Percentiles rank a stretch among this genome's conserved stretches.
Evolutionary conservation across 2,888 invertebrate species (phyloP).

Genomic region (Ellobium chinense): DNA sequence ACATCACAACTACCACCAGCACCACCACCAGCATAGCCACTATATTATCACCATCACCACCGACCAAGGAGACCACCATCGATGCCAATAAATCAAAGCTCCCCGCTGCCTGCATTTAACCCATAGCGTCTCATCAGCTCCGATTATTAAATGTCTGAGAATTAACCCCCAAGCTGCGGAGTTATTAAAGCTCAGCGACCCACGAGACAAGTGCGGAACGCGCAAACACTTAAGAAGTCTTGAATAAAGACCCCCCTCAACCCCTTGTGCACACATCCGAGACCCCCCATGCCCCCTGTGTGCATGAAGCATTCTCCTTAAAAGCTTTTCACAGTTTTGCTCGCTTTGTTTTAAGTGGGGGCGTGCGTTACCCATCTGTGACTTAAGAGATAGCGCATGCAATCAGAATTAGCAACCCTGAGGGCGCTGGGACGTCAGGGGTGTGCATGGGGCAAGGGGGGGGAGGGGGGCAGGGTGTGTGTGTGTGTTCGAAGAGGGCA

Average conservation of each 20-base stretch:
- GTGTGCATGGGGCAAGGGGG: background rate
- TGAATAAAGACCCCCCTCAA: constrained; percentile 3
- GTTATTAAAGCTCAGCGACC: constrained; percentile 17
- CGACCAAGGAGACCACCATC: background rate
- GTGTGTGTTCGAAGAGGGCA: no score
- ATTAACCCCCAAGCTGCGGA: constrained; percentile 17
- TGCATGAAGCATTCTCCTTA: background rate
- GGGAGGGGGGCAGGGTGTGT: background rate
- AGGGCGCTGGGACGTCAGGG: background rate
- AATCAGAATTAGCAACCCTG: background rate
- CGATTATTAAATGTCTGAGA: constrained; percentile 30
- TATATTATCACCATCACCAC: background rate
- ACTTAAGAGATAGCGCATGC: background rate
- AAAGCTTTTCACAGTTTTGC: constrained; percentile 35
- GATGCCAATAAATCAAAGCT: constrained; percentile 23
- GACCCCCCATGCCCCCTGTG: background rate
- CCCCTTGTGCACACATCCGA: constrained; percentile 1
- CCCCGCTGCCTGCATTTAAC: constrained; percentile 20
- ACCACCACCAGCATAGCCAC: background rate
- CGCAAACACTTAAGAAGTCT: constrained; percentile 23
- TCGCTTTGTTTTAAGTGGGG: constrained; percentile 23
- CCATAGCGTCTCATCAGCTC: constrained; percentile 15
- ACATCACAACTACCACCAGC: background rate
- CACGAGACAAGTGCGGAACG: background rate
- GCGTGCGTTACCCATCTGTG: constrained; percentile 24